These are phyloP conservation scores for Grus americana DNA, from an alignment of 2,113 vertebrate species.

Conservation along the genomic window DNA sequence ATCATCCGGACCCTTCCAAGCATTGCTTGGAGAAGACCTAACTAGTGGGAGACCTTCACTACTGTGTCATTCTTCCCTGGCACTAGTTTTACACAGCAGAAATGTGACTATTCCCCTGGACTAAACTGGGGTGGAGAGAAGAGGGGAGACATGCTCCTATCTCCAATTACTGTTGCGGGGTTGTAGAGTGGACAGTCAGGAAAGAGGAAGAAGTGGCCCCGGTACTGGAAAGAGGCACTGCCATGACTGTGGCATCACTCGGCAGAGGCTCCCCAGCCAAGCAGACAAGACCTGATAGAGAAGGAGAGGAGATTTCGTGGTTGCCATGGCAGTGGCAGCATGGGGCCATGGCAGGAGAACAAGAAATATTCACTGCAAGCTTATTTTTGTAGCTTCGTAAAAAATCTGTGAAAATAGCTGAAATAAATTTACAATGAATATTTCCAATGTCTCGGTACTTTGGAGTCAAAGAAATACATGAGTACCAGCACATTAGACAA, in stretches of 20 bases:
- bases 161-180: accelerated
- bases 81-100: background rate
- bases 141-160: background rate
- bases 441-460: background rate
- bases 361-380: conserved; percentile 7
- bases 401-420: background rate
- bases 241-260: background rate
- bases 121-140: background rate
- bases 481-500: background rate
- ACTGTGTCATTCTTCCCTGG: background rate
- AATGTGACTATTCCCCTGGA: background rate
- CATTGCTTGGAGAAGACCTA: background rate
- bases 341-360: conserved; percentile 19
- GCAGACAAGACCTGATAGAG: background rate
- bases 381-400: background rate
- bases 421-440: conserved; percentile 8
- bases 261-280: background rate
- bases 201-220: background rate
- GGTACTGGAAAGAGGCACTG: background rate
- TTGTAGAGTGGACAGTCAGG: background rate
- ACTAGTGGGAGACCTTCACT: background rate
- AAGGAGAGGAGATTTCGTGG: background rate
- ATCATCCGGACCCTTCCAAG: background rate
- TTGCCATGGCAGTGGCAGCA: conserved; percentile 64
- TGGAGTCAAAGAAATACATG: background rate